Evolutionary conservation across 92 coral and sea anemone species (phyloP), one percentile per base, ranked within the genome.

Genomic region (Phymanthus crucifer): DNA sequence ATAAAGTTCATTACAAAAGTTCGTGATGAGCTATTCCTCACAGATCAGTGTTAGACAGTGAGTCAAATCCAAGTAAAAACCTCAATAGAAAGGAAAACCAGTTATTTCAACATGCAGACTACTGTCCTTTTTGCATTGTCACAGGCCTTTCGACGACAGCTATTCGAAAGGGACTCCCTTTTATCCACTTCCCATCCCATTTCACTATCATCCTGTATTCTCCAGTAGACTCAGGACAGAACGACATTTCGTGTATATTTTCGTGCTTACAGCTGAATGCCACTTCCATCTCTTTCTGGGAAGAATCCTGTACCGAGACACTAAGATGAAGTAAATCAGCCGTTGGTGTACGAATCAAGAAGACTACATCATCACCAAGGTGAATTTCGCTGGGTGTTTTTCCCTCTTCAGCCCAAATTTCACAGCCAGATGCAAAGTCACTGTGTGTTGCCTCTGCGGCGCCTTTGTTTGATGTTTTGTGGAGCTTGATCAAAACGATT

Each of bases 341-440:
- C 6, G 82, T 66, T n/a, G 82, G 82, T 10, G 72, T 78, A 10
- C 82, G 82, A 6, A 78, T 67, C 57, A 78, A 1, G 64, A 78
- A 78, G 50, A 21, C 27, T 3, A 56, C 82, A 14, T 78, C 54
- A 21, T 67, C 82, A 33, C 82, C 82, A 24, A 78, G 72, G 13
- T 32, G 48, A 33, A 78, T 67, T 64, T 64, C 40, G 26, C 48
- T 32, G 26, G 68, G 35, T 2, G 17, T 61, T 34, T 40, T 70
- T 2, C 48, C 72, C 26, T 70, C 73, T 78, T 78, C 73, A 23
- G 58, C 58, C 72, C 82, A 78, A n/a, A 78, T 33, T 38, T 78
- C 82, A 67, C 82, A 78, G n/a, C 58, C 82, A 21, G 69, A 19
- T 65, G 45, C 70, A 56, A 32, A 19, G 14, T 24, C 46, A 66